phyloP scores from a whole-genome alignment of 2,888 invertebrate species.

The Drosophila flavopinicola region DNA sequence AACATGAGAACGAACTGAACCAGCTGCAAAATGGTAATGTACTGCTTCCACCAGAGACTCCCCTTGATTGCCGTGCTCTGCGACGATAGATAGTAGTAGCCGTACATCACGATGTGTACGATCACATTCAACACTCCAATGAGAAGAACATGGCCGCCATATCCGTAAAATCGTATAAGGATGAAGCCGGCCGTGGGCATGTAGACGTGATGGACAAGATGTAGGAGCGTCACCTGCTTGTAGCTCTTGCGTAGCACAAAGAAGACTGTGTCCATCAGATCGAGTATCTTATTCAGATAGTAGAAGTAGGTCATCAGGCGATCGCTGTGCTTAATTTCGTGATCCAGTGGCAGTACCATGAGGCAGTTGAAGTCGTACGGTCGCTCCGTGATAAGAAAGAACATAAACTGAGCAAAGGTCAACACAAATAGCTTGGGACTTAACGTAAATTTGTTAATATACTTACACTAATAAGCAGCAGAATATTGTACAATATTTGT shows the following conservation, averaged over 20 bases:
- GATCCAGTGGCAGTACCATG: not conserved
- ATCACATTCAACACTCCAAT: constrained; percentile 33
- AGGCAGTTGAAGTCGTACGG: not conserved
- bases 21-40: constrained; percentile 50
- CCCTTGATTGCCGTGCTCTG: constrained; percentile 9
- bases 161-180: constrained; percentile 39
- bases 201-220: constrained; percentile 46
- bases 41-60: constrained; percentile 47
- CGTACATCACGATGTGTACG: constrained; percentile 50
- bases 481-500: constrained; percentile 20
- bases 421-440: too few relatives aligned
- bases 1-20: constrained; percentile 49
- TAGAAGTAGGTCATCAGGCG: not conserved
- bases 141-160: constrained; percentile 44
- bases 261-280: constrained; percentile 56
- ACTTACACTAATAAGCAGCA: too few relatives aligned
- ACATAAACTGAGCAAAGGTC: too few relatives aligned
- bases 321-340: not conserved
- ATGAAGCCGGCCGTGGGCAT: constrained; percentile 37
- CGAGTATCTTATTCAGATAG: constrained; percentile 50
- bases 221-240: constrained; percentile 47
- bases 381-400: too few relatives aligned
- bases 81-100: constrained; percentile 49
- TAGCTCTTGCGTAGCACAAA: constrained; percentile 60
- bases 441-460: too few relatives aligned